These are phyloP conservation scores for Pseudotriccus pelzelni DNA, from an alignment of 2,797 vertebrate species.

Conservation along the genomic window DNA sequence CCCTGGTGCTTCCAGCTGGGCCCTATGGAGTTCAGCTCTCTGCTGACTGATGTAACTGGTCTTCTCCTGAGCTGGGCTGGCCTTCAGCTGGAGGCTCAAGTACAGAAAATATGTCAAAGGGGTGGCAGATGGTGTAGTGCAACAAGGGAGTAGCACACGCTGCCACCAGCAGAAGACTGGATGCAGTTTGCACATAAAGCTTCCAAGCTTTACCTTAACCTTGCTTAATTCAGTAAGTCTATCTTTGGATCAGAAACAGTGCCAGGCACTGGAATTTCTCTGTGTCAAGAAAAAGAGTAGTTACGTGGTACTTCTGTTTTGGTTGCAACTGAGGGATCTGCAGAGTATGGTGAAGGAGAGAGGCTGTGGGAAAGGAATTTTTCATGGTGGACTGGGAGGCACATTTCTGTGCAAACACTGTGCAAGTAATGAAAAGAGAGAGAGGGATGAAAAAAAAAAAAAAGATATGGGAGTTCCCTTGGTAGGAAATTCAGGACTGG, in stretches of 20 bases:
- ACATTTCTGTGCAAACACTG: not conserved
- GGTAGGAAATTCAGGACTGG: not conserved
- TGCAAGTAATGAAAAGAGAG: not conserved
- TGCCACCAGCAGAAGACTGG: not conserved
- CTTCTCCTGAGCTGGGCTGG: not conserved
- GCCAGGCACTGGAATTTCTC: not conserved
- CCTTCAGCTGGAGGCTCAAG: not conserved
- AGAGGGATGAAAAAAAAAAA: not conserved
- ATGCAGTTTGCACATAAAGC: not conserved
- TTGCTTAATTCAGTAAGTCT: not conserved
- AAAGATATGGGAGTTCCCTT: not conserved
- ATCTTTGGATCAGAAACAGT: not conserved
- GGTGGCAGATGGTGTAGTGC: not conserved
- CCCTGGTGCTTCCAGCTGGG: not conserved
- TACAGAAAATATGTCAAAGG: not conserved
- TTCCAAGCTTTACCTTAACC: not conserved
- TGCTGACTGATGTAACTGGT: not conserved
- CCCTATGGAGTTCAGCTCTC: not conserved
- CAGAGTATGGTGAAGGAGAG: not conserved
- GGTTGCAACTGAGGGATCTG: not conserved
- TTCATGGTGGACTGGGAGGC: not conserved
- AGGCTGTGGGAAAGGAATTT: not conserved
- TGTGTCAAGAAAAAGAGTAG: not conserved
- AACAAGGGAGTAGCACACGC: accelerated
- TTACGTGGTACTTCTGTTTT: not conserved